Conservation (phyloP, 2,113 vertebrate species). For the Symphodus melops region DNA sequence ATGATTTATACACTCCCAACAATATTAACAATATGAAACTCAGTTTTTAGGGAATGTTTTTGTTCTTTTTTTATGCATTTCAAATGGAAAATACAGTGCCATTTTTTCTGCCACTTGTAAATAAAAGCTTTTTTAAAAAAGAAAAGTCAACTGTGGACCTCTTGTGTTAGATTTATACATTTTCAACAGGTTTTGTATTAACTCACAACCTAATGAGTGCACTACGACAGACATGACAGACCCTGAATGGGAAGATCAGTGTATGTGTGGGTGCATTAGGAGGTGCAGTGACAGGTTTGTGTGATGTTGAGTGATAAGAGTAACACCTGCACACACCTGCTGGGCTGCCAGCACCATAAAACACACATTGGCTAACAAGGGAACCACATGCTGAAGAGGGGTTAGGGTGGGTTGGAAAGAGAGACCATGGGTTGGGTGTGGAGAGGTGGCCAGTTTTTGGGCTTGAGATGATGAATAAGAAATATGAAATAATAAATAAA, state of each 20-base stretch:
- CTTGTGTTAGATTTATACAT: conserved; percentile 12
- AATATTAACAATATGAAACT: background rate
- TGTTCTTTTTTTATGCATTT: conserved; percentile 24
- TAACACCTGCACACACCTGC: conserved; percentile 84
- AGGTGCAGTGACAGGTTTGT: conserved; percentile 51
- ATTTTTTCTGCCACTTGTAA: conserved; percentile 64
- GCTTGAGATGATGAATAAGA: no score
- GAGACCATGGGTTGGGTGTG: conserved; percentile 3
- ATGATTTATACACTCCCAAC: conserved; percentile 1
- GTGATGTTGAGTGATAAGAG: conserved; percentile 74
- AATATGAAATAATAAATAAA: background rate
- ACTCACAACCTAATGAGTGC: conserved; percentile 47
- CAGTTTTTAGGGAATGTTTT: conserved; percentile 35
- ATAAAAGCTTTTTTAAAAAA: conserved; percentile 71
- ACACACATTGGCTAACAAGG: conserved; percentile 36
- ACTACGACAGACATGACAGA: conserved; percentile 67
- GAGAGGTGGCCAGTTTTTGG: background rate
- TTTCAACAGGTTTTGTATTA: conserved; percentile 64
- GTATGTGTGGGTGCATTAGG: conserved; percentile 11
- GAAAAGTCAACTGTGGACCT: conserved; percentile 14
- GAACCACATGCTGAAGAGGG: conserved; percentile 14
- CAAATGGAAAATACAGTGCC: conserved; percentile 12
- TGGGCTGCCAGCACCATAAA: conserved; percentile 49
- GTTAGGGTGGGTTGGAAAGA: background rate
- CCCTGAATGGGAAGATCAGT: conserved; percentile 61